Percentiles rank a stretch among this genome's conserved stretches.
These are phyloP conservation scores for Neogobius melanostomus DNA, from an alignment of 2,113 vertebrate genomes.

Conservation along the genomic window DNA sequence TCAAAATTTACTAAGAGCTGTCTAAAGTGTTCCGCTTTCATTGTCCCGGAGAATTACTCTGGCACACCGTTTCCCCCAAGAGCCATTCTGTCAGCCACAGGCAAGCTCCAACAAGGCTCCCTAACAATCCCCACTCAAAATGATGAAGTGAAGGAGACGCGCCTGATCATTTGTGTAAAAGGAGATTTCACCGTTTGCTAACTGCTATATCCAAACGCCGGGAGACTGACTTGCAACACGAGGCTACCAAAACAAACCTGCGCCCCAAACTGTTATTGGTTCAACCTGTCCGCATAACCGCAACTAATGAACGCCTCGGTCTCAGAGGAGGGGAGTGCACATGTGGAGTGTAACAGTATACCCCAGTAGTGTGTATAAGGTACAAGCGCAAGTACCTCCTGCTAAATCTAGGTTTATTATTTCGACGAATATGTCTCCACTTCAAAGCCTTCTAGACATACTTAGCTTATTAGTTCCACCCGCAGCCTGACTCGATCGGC, in stretches of 20 bases:
- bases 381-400: background rate
- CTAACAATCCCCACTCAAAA: conserved; percentile 48
- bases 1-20: conserved; percentile 37
- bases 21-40: conserved; percentile 38
- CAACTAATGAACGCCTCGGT: conserved; percentile 38
- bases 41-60: conserved; percentile 53
- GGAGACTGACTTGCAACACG: conserved; percentile 4
- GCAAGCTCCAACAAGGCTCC: conserved; percentile 48
- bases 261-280: conserved; percentile 20
- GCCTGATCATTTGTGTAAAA: conserved; percentile 40
- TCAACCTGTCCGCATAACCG: conserved; percentile 18
- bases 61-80: conserved; percentile 53
- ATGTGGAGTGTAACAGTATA: conserved; percentile 16
- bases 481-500: conserved; percentile 16
- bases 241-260: conserved; percentile 3
- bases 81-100: conserved; percentile 61
- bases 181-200: conserved; percentile 25
- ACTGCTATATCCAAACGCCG: conserved; percentile 26
- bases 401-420: conserved; percentile 8
- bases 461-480: conserved; percentile 57
- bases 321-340: conserved; percentile 20
- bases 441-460: conserved; percentile 21
- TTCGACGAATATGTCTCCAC: conserved; percentile 10
- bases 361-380: conserved; percentile 5
- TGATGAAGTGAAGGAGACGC: conserved; percentile 53